Evolutionary conservation across 2,797 vertebrate species (phyloP).

Genomic region (Linurgus olivaceus): DNA sequence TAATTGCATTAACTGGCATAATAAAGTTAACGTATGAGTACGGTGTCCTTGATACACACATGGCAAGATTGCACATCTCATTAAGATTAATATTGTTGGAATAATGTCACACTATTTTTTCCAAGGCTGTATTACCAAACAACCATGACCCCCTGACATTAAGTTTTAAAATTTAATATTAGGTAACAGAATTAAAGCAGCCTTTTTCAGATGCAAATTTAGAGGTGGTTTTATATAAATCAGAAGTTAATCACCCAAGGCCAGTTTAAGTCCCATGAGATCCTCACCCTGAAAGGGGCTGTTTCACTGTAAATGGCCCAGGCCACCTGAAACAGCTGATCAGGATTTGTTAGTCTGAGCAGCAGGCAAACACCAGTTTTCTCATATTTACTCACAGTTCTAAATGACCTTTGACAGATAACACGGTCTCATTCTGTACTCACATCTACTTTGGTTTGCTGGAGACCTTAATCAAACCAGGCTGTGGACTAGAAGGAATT

Average conservation of each 20-base stretch:
- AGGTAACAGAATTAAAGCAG: neutral
- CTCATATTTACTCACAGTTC: neutral
- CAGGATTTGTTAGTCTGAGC: neutral
- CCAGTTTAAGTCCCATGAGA: neutral
- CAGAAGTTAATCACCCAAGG: neutral
- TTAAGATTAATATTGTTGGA: slow-evolving; percentile 38
- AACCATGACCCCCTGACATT: neutral
- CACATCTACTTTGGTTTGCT: neutral
- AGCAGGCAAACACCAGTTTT: neutral
- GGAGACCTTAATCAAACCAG: neutral
- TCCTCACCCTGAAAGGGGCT: neutral
- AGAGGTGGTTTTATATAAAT: neutral
- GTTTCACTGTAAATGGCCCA: neutral
- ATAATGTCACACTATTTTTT: slow-evolving; percentile 12
- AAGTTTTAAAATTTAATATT: slow-evolving; percentile 22
- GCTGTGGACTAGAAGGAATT: neutral
- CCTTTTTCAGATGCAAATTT: neutral
- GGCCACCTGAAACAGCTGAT: neutral
- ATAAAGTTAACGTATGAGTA: slow-evolving; percentile 34
- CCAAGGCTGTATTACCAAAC: neutral
- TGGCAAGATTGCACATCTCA: slow-evolving; percentile 1
- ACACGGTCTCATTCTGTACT: neutral
- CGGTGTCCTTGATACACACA: slow-evolving; percentile 32
- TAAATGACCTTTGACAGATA: neutral
- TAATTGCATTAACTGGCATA: slow-evolving; percentile 52